Conservation (phyloP, 2,888 invertebrate genomes). For the Drosophila putrida region DNA sequence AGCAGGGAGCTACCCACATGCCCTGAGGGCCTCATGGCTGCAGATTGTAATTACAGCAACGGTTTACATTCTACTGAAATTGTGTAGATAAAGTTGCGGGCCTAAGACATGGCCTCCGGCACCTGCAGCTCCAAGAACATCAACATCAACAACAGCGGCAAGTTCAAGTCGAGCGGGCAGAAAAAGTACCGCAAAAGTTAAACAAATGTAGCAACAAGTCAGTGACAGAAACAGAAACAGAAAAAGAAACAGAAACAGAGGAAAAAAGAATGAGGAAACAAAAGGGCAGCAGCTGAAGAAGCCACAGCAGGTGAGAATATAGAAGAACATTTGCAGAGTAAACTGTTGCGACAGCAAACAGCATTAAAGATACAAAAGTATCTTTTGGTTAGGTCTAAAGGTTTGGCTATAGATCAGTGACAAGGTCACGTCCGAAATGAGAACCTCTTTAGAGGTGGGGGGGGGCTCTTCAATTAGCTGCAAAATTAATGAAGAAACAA, state of each 20-base stretch:
- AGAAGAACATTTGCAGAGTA: slow-evolving; percentile 63
- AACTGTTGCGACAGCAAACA: slow-evolving; percentile 4
- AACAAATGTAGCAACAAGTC: slow-evolving; percentile 73
- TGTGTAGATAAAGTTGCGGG: slow-evolving; percentile 70
- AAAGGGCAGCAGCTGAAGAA: slow-evolving; percentile 39
- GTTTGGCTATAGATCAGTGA: slow-evolving; percentile 31
- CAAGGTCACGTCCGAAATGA: slow-evolving; percentile 51
- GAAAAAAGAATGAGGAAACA: slow-evolving; percentile 46
- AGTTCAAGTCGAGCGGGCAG: slow-evolving; percentile 80
- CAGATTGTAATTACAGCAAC: slow-evolving; percentile 62
- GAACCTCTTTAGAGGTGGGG: slow-evolving; percentile 26
- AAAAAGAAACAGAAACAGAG: slow-evolving; percentile 32
- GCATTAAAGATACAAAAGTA: slow-evolving; percentile 9
- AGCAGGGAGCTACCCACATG: slow-evolving; percentile 21
- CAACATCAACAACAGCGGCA: slow-evolving; percentile 41
- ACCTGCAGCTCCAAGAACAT: slow-evolving; percentile 30
- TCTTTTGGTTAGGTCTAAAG: slow-evolving; percentile 22
- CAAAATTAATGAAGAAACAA: slow-evolving; percentile 74
- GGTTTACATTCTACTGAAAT: slow-evolving; percentile 60
- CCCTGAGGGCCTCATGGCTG: slow-evolving; percentile 14
- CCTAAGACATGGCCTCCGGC: slow-evolving; percentile 48
- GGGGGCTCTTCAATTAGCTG: slow-evolving; percentile 65
- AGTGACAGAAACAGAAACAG: slow-evolving; percentile 39
- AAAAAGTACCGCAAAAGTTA: slow-evolving; percentile 80
- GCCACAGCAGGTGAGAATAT: slow-evolving; percentile 25